A percentile compares a stretch with the other conserved stretches of the same genome.
Conservation (phyloP, 2,113 vertebrate genomes). For the Myotis yumanensis region DNA sequence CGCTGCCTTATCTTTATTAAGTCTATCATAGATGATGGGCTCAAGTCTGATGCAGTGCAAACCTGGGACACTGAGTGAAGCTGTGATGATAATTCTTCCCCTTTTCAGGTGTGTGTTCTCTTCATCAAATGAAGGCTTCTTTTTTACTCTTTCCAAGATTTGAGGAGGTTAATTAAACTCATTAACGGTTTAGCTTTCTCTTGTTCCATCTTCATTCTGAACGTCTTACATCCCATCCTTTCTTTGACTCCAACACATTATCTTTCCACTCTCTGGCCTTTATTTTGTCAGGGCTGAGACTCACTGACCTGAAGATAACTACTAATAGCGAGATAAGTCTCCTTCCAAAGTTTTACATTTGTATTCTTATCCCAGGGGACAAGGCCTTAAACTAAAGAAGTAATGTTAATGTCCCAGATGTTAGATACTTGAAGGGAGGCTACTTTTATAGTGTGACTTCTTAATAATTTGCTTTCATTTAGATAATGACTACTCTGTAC, state of each 20-base stretch:
- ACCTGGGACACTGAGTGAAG: neutral
- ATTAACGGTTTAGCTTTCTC: neutral
- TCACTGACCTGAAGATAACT: neutral
- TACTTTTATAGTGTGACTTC: neutral
- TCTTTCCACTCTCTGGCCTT: neutral
- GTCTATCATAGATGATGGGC: neutral
- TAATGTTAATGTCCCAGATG: neutral
- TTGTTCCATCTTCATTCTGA: neutral
- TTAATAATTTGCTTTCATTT: neutral
- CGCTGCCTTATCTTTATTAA: conserved; percentile 12
- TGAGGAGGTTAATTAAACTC: neutral
- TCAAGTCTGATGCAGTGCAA: neutral
- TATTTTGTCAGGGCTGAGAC: neutral
- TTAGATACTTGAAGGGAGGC: neutral
- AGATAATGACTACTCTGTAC: neutral
- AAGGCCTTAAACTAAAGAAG: neutral
- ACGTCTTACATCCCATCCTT: neutral
- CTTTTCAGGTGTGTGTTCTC: neutral
- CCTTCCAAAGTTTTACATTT: neutral
- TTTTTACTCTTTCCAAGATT: neutral
- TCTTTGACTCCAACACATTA: neutral
- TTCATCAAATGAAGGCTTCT: neutral
- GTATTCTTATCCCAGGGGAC: neutral
- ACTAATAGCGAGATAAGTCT: neutral
- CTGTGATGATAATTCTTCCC: neutral